These are phyloP conservation scores for Pyrgus malvae DNA, from an alignment of 2,888 invertebrate genomes.

Conservation along the genomic window DNA sequence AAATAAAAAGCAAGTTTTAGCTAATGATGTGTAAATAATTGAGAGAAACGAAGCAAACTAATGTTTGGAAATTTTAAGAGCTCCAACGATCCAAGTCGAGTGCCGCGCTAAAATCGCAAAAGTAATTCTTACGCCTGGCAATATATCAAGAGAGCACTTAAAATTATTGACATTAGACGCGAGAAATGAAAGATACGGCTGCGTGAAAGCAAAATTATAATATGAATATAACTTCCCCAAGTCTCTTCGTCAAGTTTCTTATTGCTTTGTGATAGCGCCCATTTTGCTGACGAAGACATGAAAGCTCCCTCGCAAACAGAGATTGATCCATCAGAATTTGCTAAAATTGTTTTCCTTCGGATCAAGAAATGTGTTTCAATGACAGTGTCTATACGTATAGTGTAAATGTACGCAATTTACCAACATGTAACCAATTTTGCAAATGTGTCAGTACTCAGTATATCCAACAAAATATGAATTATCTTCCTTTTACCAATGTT, in stretches of 20 bases:
- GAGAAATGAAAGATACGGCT: conserved; percentile 37
- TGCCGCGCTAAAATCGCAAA: conserved; percentile 42
- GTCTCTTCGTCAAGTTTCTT: background rate
- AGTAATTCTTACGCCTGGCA: conserved; percentile 50
- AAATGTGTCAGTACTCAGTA: too few relatives aligned
- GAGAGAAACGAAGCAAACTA: conserved; percentile 47
- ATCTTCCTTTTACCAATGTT: conserved; percentile 17
- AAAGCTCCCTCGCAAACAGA: conserved; percentile 19
- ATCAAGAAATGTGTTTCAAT: conserved; percentile 27
- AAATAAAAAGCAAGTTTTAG: conserved; percentile 12
- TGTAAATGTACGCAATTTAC: conserved; percentile 16
- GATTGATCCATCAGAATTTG: conserved; percentile 26
- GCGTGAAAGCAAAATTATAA: conserved; percentile 44
- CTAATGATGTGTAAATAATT: conserved; percentile 32
- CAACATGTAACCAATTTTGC: conserved; percentile 16
- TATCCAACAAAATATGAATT: too few relatives aligned
- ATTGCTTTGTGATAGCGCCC: conserved; percentile 21
- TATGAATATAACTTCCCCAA: conserved; percentile 24
- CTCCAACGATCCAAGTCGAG: conserved; percentile 45
- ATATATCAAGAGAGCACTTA: conserved; percentile 68
- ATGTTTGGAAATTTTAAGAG: conserved; percentile 43
- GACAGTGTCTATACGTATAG: conserved; percentile 12
- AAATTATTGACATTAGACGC: conserved; percentile 52
- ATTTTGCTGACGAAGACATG: conserved; percentile 10
- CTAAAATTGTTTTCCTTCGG: conserved; percentile 26